These are phyloP conservation scores for Mastacembelus armatus DNA, from an alignment of 2,797 vertebrate species.

Conservation along the genomic window DNA sequence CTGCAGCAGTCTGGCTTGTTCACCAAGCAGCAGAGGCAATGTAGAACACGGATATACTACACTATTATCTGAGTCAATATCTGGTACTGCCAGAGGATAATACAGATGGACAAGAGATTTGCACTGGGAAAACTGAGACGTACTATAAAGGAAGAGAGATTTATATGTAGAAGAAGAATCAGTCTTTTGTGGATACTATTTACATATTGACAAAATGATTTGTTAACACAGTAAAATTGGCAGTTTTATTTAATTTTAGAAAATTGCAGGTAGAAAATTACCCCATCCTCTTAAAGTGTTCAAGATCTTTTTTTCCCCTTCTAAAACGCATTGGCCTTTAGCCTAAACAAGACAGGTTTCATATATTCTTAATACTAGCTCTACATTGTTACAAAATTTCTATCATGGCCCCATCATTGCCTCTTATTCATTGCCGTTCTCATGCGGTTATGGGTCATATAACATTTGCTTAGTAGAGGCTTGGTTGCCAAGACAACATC, in stretches of 20 bases:
- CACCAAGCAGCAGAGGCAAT: slow-evolving; percentile 52
- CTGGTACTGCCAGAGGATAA: slow-evolving; percentile 65
- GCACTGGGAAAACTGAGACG: slow-evolving; percentile 27
- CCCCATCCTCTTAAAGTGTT: not conserved
- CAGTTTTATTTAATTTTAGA: not conserved
- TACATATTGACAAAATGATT: not conserved
- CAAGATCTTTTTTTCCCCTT: not conserved
- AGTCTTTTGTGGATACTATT: not conserved
- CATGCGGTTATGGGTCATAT: not conserved
- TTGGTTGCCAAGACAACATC: slow-evolving; percentile 57
- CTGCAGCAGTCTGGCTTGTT: slow-evolving; percentile 66
- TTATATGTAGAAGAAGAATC: not conserved
- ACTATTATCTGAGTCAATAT: slow-evolving; percentile 66
- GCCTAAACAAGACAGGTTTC: not conserved
- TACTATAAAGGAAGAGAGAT: slow-evolving; percentile 11
- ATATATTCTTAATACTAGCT: not conserved
- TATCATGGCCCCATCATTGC: not conserved
- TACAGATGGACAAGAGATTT: slow-evolving; percentile 65
- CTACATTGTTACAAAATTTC: not conserved
- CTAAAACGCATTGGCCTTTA: not conserved
- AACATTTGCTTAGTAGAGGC: slow-evolving; percentile 17
- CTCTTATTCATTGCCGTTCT: slow-evolving; percentile 5
- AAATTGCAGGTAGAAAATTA: not conserved
- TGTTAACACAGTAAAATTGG: not conserved
- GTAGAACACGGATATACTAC: slow-evolving; percentile 61